A percentile compares a stretch with the other conserved stretches of the same genome.
Evolutionary conservation across 2,113 vertebrate species (phyloP).

Genomic region (Pontoporia blainvillei): DNA sequence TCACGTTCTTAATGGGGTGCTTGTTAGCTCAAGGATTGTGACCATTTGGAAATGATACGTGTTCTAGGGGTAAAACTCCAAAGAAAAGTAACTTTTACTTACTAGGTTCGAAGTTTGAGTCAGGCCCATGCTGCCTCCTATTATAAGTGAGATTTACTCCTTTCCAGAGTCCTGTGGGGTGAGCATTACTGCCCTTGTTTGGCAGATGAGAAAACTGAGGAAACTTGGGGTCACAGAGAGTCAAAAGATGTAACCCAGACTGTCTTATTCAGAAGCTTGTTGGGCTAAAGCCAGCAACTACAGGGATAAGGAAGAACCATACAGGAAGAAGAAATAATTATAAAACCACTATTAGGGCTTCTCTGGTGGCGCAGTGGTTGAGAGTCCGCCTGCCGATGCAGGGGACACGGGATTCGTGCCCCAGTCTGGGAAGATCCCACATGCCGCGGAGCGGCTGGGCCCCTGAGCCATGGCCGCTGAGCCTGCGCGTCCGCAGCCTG

Average conservation of each 20-base stretch:
- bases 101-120: not conserved
- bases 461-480: too few species aligned
- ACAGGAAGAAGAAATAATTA: not conserved
- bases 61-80: not conserved
- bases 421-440: too few species aligned
- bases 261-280: not conserved
- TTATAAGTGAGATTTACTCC: not conserved
- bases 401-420: too few species aligned
- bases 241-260: not conserved
- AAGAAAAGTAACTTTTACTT: not conserved
- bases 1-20: not conserved
- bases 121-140: not conserved
- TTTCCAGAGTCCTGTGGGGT: not conserved
- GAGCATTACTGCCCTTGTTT: not conserved
- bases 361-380: too few species aligned
- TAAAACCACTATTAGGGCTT: not conserved
- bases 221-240: not conserved
- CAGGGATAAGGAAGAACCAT: not conserved
- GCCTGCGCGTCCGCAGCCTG: too few species aligned
- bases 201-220: not conserved
- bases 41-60: not conserved
- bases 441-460: too few species aligned
- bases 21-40: not conserved
- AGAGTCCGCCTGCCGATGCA: too few species aligned
- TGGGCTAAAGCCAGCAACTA: not conserved